Percentiles rank a stretch among this genome's conserved stretches.
Conservation (phyloP, 92 coral and sea anemone species). For the Epizoanthus fatuus region DNA sequence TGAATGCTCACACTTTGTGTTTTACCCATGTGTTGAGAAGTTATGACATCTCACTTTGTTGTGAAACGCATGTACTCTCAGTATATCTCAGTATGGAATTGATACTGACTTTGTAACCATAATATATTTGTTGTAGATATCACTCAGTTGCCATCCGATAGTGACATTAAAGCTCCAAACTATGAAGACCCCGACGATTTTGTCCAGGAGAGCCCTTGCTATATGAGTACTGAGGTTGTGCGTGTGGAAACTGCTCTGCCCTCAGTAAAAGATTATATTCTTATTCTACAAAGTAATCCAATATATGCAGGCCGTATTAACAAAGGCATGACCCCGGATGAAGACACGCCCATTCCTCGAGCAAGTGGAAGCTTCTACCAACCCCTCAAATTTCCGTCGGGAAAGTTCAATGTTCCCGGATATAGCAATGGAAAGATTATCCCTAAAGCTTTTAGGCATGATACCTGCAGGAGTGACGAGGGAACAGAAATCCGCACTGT, state of each 20-base stretch:
- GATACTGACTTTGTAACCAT: no score
- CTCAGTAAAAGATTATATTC: background rate
- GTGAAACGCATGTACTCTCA: no score
- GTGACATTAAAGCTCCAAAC: background rate
- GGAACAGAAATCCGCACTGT: background rate
- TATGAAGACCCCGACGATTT: background rate
- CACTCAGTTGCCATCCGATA: background rate
- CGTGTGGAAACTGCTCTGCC: background rate
- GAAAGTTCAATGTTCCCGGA: background rate
- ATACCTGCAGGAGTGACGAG: background rate
- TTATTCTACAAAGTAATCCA: background rate
- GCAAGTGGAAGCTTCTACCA: background rate
- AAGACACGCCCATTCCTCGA: background rate
- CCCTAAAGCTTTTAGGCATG: background rate
- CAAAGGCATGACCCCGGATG: background rate
- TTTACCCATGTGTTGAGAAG: no score
- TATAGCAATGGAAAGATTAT: slow-evolving; percentile 4
- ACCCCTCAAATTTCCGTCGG: background rate
- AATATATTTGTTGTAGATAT: background rate
- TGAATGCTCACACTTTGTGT: no score
- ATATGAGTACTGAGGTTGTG: slow-evolving; percentile 1
- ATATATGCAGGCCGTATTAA: background rate
- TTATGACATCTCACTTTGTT: no score
- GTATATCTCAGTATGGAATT: no score
- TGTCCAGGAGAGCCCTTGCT: background rate